Conservation (phyloP, 2,888 invertebrate species). For the Drosophila koepferae region DNA sequence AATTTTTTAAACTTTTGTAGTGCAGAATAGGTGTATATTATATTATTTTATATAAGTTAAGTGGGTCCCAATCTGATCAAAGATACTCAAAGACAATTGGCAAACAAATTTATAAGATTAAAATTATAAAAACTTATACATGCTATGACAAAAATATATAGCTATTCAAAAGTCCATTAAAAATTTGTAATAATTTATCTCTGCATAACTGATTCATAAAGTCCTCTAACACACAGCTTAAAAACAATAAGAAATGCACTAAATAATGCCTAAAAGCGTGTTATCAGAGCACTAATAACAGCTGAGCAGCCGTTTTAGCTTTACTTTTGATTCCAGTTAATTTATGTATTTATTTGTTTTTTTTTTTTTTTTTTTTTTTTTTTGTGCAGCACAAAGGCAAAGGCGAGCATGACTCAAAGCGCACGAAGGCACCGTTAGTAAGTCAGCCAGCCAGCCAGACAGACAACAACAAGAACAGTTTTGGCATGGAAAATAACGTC, state of each 20-base stretch:
- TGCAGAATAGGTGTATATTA: neutral
- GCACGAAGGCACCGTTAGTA: constrained; percentile 68
- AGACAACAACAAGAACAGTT: constrained; percentile 21
- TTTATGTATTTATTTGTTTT: neutral
- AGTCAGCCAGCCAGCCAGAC: constrained; percentile 17
- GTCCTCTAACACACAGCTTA: neutral
- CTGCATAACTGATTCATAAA: neutral
- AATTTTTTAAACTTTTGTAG: neutral
- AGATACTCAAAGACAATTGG: too few relatives aligned
- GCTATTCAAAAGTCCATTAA: neutral
- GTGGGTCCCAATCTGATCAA: too few relatives aligned
- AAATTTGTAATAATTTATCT: neutral
- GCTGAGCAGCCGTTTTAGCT: constrained; percentile 40
- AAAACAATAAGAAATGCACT: neutral
- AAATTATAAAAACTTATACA: neutral
- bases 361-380: neutral
- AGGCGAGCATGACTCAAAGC: constrained; percentile 51
- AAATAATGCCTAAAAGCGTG: constrained; percentile 11
- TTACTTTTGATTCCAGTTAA: constrained; percentile 1
- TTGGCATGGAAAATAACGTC: constrained; percentile 41
- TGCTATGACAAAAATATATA: neutral
- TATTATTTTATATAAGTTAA: too few relatives aligned
- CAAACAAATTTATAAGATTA: too few relatives aligned
- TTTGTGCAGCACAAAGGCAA: constrained; percentile 24
- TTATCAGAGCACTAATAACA: constrained; percentile 24